Evolutionary conservation across 2,797 vertebrate species (phyloP), one percentile per base, ranked within the genome.

Genomic region (Urophycis tenuis): DNA sequence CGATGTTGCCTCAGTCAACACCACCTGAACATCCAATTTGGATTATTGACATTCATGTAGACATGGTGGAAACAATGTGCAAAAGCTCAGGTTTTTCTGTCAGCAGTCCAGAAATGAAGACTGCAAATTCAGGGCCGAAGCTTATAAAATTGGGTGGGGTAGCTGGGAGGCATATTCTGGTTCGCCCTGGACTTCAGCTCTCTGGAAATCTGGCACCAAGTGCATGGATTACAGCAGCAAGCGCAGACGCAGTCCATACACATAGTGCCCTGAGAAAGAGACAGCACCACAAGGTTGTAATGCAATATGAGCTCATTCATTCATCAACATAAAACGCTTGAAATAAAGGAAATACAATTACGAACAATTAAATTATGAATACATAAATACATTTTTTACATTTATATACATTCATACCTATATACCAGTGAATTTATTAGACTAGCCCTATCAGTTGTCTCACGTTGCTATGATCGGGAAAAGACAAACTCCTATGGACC

Each of bases 121-220:
- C 45, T 2, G 0, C 1, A 75, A 6, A 17, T 75, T n/a, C n/a
- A n/a, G n/a, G n/a, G n/a, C n/a, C n/a, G n/a, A n/a, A n/a, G n/a
- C n/a, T n/a, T n/a, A n/a, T n/a, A n/a, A n/a, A n/a, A n/a, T n/a
- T n/a, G n/a, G n/a, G n/a, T 53, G 2, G 29, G 1, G n/a, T 88
- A 77, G 36, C 82, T 9, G 32, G 86, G 72, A 22, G 87, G 85
- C 17, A 84, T 78, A n/a, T n/a, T n/a, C n/a, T n/a, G n/a, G n/a
- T n/a, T n/a, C 7, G 19, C 5, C 5, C 85, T 79, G 0, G 0
- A 5, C 39, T 81, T 86, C 83, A 89, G 86, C 73, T 90, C 88
- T 5, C 81, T 81, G 15, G 85, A 79, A 74, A 90, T 89, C 77
- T 90, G 88, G 76, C 87, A 89, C 88, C 88, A 90, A 64, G 72